These are phyloP conservation scores for Tachyglossus aculeatus DNA, from an alignment of 2,797 vertebrate genomes.

Conservation along the genomic window DNA sequence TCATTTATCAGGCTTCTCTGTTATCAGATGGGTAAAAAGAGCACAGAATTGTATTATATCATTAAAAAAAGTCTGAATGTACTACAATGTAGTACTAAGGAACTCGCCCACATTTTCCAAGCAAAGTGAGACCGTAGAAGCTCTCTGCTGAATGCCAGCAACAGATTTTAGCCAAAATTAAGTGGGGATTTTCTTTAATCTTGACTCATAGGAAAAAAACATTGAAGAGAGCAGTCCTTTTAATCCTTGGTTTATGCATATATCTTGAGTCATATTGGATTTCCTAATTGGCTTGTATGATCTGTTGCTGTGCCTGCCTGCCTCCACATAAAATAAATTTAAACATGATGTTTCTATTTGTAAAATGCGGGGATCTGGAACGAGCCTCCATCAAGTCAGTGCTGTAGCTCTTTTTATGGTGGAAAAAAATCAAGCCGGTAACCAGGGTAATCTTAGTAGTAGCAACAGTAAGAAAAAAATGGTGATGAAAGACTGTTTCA, in stretches of 20 bases:
- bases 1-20: background rate
- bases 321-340: background rate
- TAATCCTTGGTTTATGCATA: background rate
- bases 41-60: too few species aligned
- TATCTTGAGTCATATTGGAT: background rate
- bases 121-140: background rate
- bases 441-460: background rate
- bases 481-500: background rate
- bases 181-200: background rate
- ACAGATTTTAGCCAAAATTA: background rate
- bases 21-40: constrained; percentile 16
- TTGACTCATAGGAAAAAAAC: background rate
- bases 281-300: background rate
- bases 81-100: too few species aligned
- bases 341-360: constrained; percentile 5
- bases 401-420: background rate
- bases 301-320: constrained; percentile 1
- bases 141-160: background rate
- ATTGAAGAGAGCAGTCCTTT: constrained; percentile 1
- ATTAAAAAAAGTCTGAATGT: too few species aligned
- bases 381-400: background rate
- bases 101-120: background rate
- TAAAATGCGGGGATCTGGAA: background rate
- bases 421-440: background rate
- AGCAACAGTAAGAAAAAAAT: background rate